These are phyloP conservation scores for Euleptes europaea DNA, from an alignment of 2,113 vertebrate species.

Conservation along the genomic window DNA sequence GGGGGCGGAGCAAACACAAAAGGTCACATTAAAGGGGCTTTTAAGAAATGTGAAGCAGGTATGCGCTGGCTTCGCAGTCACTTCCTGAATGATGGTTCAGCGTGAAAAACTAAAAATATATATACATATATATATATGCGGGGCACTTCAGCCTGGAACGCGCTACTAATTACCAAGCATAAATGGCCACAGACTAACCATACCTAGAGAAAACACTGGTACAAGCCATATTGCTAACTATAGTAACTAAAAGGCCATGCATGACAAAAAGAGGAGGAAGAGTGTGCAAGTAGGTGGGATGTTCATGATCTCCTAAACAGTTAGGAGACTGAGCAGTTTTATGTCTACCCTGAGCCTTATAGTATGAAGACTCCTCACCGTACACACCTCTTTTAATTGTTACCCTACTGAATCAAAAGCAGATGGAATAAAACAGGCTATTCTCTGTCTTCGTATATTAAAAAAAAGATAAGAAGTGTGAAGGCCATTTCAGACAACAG, in stretches of 20 bases:
- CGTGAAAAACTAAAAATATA: too few species aligned
- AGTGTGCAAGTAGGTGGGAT: not conserved
- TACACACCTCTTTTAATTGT: not conserved
- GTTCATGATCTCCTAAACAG: not conserved
- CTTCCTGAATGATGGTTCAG: too few species aligned
- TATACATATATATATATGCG: too few species aligned
- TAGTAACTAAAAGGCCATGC: not conserved
- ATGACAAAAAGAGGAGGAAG: not conserved
- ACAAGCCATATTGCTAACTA: not conserved
- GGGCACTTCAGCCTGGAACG: too few species aligned
- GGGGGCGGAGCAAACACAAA: too few species aligned
- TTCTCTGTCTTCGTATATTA: slow-evolving; percentile 32
- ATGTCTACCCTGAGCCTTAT: not conserved
- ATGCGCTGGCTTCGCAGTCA: too few species aligned
- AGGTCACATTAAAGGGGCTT: too few species aligned
- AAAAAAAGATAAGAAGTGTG: slow-evolving; percentile 28
- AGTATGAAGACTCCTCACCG: not conserved
- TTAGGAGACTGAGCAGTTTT: not conserved
- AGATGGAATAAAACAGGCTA: slow-evolving; percentile 16
- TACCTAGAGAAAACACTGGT: not conserved
- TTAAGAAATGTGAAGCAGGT: too few species aligned
- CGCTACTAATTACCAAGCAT: too few species aligned
- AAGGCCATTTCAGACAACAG: slow-evolving; percentile 42
- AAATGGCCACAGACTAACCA: not conserved
- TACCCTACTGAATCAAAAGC: not conserved